Base-by-base conservation (phyloP, 2,888 invertebrate genomes). In the Glaucopsyche alexis region DNA sequence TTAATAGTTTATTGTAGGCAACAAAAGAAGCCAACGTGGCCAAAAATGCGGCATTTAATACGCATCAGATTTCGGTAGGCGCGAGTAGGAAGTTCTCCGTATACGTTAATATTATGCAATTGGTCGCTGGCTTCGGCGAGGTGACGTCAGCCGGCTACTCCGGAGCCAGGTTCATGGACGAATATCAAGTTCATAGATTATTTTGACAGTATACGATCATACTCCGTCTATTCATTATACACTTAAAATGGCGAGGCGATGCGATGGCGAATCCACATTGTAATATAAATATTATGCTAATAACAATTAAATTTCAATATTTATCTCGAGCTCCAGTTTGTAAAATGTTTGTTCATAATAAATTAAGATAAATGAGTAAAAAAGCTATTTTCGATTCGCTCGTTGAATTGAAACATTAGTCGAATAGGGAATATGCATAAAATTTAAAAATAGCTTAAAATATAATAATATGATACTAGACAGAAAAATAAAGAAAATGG, bases 81-180 rank as follows among this genome's bases (percentile, higher is more conserved):
- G 72, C 67, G 66, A 72, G 72, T 72, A 72, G 72, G 72, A 72
- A 72, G 67, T 72, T 67, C 72, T 72, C 69, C 69, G 69, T 72
- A 72, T 52, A 67, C 66, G 67, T 72, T 72, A 87, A 86, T 86
- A 82, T 89, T 90, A 90, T 90, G 90, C 89, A 90, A 90, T 86
- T 88, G 87, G 83, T 81, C 81, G 84, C 77, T 78, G 74, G 85
- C 85, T 85, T 83, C 80, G 80, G 78, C 79, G 77, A 72, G 82
- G 76, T 90, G 90, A 90, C 90, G 90, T 90, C 88, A 89, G 66
- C 73, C 71, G 70, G 47, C 73, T 76, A 77, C 80, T 78, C 74
- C 77, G 79, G 79, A 79, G 81, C 79, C 78, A 78, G 79, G 89
- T 89, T 89, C 89, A 89, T 77, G 89, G 89, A 80, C 89, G 81